These are phyloP conservation scores for Suncus etruscus DNA, from an alignment of 2,113 vertebrate species.

Conservation along the genomic window DNA sequence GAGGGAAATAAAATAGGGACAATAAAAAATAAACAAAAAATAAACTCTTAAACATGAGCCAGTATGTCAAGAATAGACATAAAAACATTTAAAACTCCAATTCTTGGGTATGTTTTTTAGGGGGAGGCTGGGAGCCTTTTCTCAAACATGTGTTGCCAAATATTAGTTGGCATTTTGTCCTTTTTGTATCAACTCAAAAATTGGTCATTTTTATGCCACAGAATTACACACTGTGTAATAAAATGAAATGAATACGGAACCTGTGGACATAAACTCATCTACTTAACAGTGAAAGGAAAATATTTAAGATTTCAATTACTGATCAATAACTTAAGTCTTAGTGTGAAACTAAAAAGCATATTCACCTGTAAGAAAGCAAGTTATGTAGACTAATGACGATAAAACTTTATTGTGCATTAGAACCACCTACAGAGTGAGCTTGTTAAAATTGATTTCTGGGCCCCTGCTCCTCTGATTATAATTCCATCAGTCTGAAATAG, in stretches of 20 bases:
- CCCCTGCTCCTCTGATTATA: background rate
- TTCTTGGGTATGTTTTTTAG: background rate
- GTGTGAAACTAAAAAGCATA: conserved; percentile 40
- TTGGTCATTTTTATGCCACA: conserved; percentile 43
- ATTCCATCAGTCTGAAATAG: conserved; percentile 9
- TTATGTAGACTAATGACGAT: conserved; percentile 22
- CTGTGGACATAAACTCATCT: conserved; percentile 1
- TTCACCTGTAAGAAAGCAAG: conserved; percentile 39
- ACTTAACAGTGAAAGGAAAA: conserved; percentile 50
- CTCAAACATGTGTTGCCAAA: conserved; percentile 42
- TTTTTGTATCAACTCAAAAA: conserved; percentile 37
- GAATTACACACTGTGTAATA: background rate
- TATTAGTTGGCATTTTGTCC: conserved; percentile 31
- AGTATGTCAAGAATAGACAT: background rate
- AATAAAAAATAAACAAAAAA: background rate
- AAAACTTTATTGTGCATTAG: conserved; percentile 16
- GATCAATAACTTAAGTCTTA: conserved; percentile 55
- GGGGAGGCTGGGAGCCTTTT: conserved; percentile 13
- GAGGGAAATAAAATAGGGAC: background rate
- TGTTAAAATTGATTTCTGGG: conserved; percentile 11
- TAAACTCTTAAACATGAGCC: conserved; percentile 28
- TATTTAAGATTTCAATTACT: conserved; percentile 62
- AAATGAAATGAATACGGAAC: conserved; percentile 66
- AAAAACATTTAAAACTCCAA: conserved; percentile 15
- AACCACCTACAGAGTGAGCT: background rate